phyloP scores from a whole-genome alignment of 1,140 invertebrate genomes.

The Drosophila pseudoananassae region DNA sequence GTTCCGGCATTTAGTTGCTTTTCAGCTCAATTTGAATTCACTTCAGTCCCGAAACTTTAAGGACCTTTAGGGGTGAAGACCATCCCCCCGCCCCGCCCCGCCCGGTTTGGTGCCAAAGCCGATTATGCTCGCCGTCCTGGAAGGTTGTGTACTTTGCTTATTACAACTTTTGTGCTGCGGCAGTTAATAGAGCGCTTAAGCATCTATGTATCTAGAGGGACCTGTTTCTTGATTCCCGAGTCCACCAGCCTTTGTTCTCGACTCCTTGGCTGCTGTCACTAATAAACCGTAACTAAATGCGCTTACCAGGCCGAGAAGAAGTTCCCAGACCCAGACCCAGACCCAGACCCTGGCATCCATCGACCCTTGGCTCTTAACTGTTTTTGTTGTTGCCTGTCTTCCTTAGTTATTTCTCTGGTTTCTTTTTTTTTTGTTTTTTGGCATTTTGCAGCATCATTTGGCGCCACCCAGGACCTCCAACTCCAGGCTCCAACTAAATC shows the following conservation, averaged over 20 bases:
- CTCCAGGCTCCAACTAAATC: constrained; percentile 17
- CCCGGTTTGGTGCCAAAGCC: background rate
- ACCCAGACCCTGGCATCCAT: background rate
- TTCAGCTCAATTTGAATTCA: background rate
- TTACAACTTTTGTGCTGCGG: constrained; percentile 30
- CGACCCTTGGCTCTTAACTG: background rate
- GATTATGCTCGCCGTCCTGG: background rate
- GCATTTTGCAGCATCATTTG: constrained; percentile 65
- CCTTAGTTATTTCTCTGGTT: background rate
- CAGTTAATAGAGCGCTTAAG: constrained; percentile 56
- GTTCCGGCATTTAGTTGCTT: background rate
- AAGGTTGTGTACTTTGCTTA: constrained; percentile 34
- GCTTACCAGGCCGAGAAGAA: constrained; percentile 20
- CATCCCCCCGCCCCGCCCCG: too few species aligned
- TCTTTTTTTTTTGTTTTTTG: background rate
- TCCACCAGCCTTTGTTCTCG: constrained; percentile 34
- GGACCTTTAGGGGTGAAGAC: background rate
- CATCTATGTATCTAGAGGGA: constrained; percentile 37
- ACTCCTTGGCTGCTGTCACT: constrained; percentile 29
- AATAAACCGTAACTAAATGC: constrained; percentile 65
- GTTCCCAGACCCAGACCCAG: background rate
- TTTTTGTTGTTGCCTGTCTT: constrained; percentile 13
- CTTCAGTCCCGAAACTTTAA: constrained; percentile 6
- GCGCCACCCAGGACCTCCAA: constrained; percentile 4
- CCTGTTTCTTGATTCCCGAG: background rate